Percentiles rank a stretch among this genome's conserved stretches.
These are phyloP conservation scores for Herminia tarsipennalis DNA, from an alignment of 2,888 invertebrate genomes.

Conservation along the genomic window DNA sequence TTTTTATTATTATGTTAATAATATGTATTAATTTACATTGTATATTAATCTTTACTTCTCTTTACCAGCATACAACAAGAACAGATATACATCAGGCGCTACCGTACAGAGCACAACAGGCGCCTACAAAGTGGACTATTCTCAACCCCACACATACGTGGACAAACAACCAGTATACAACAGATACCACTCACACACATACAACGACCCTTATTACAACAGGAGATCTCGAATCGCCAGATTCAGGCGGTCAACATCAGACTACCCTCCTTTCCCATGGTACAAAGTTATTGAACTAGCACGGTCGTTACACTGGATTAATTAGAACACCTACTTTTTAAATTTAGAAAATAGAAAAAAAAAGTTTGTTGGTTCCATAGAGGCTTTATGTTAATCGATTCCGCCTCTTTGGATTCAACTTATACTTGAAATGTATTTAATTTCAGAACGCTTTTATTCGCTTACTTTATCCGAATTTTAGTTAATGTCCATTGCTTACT, in stretches of 20 bases:
- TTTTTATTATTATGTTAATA: no score
- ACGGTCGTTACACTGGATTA: conserved; percentile 88
- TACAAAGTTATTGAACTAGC: conserved; percentile 90
- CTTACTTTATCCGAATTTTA: conserved; percentile 54
- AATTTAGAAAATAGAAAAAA: conserved; percentile 39
- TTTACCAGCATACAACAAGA: conserved; percentile 74
- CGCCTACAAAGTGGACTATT: conserved; percentile 82
- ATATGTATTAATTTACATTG: background rate
- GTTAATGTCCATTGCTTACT: conserved; percentile 41
- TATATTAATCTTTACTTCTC: conserved; percentile 8
- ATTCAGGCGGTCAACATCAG: conserved; percentile 68
- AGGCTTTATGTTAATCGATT: conserved; percentile 57
- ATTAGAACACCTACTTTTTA: conserved; percentile 44
- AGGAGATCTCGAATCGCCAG: conserved; percentile 74
- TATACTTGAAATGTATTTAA: conserved; percentile 61
- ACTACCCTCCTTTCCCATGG: conserved; percentile 91
- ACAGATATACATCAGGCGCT: conserved; percentile 61
- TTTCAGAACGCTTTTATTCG: conserved; percentile 59
- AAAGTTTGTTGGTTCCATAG: conserved; percentile 78
- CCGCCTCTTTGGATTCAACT: conserved; percentile 80
- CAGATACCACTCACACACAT: conserved; percentile 73
- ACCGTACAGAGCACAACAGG: conserved; percentile 75
- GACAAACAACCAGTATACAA: conserved; percentile 80
- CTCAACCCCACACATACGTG: conserved; percentile 73
- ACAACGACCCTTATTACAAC: conserved; percentile 74